Evolutionary conservation across 2,797 vertebrate genomes (phyloP).

Genomic region (Natrix natrix): DNA sequence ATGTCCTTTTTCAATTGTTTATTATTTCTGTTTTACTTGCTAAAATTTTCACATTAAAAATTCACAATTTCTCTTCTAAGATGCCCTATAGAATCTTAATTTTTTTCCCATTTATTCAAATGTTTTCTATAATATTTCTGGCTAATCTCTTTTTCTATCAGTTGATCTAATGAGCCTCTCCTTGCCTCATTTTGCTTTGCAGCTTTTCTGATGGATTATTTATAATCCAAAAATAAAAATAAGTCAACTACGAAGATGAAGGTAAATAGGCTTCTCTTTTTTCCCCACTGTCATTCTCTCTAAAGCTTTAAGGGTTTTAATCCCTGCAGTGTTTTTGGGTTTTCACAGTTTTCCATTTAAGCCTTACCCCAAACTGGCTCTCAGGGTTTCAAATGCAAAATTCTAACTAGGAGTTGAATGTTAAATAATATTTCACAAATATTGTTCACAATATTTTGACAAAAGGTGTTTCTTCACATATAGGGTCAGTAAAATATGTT

Average conservation of each 20-base stretch:
- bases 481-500: background rate
- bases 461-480: background rate
- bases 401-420: background rate
- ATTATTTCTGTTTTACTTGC: background rate
- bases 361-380: background rate
- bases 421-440: background rate
- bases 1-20: background rate
- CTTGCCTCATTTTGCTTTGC: background rate
- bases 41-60: background rate
- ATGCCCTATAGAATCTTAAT: background rate
- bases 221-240: background rate
- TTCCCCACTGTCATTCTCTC: background rate
- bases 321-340: background rate
- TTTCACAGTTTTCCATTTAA: background rate
- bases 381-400: background rate
- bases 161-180: background rate
- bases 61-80: background rate
- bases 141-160: background rate
- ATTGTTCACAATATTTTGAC: background rate
- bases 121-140: background rate
- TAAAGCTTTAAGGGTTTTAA: background rate
- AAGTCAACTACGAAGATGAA: background rate
- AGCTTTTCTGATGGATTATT: background rate
- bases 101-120: background rate
- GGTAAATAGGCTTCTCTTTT: background rate